Evolutionary conservation across 2,797 vertebrate species (phyloP), one percentile per base, ranked within the genome.

Genomic region (Rhinoraja longicauda): DNA sequence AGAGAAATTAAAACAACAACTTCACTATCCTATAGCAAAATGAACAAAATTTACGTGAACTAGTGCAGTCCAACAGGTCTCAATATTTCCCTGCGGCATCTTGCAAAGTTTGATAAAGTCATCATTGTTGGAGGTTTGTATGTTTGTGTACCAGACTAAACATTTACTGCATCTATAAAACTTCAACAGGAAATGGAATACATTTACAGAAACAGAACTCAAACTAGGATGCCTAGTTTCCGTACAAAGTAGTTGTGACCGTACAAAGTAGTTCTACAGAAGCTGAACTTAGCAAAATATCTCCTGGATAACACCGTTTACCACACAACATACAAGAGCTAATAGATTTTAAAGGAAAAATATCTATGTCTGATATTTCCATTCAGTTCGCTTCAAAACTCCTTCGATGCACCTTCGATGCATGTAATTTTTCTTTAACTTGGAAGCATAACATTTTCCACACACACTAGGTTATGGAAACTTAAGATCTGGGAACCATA

Each of bases 261-360:
- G 53, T 75, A 92, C 36, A 92, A 72, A 29, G 67, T 75, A 75
- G 36, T 92, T 92, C 75, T 45, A 75, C 67, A 75, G 70, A 91
- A 72, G 26, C 1, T 57, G 39, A 92, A 92, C 45, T 75, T 73
- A 21, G 24, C n/a, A 70, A 57, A 92, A 15, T 57, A 4, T 75
- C 90, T 39, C 90, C 72, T 92, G 90, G 70, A 70, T 92, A 92
- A 75, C 29, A 92, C 26, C 72, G 24, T 73, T 75, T 15, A n/a
- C 21, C 90, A 57, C 13, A 92, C 70, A 92, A 73, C 72, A 75
- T 73, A 9, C 26, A n/a, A 57, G 53, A 75, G 26, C 24, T 92
- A 92, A 92, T 92, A 92, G 15, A 92, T 57, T 92, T 92, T 91
- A 73, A 70, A 92, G 0, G 26, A 24, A 91, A 92, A 92, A 57